These are phyloP conservation scores for Anastrepha ludens DNA, from an alignment of 1,140 invertebrate species.

Conservation along the genomic window DNA sequence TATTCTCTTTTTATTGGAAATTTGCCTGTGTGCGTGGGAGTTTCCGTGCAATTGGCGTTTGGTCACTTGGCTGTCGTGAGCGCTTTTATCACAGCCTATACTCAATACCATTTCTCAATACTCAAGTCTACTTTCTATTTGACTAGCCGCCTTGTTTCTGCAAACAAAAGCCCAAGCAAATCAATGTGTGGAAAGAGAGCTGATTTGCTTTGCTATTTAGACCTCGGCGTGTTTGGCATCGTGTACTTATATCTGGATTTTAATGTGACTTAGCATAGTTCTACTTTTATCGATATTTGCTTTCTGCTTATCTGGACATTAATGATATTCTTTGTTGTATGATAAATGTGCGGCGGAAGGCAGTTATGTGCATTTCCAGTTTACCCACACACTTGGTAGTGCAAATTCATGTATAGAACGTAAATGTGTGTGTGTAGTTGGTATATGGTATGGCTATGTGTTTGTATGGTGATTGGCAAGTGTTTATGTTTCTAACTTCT, in stretches of 20 bases:
- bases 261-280: background rate
- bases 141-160: no score
- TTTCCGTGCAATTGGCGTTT: no score
- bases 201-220: background rate
- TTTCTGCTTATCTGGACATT: constrained; percentile 44
- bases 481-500: background rate
- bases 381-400: background rate
- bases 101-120: no score
- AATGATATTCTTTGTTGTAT: constrained; percentile 41
- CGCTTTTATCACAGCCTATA: no score
- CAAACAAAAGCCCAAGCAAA: no score
- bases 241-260: constrained; percentile 12
- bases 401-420: background rate
- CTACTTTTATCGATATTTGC: constrained; percentile 32
- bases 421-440: background rate
- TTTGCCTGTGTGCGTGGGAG: no score
- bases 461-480: no score
- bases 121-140: no score
- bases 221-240: background rate
- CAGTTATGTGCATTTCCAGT: background rate
- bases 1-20: no score
- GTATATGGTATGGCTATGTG: background rate
- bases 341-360: constrained; percentile 25
- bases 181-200: no score
- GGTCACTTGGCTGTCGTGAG: no score